phyloP scores from a whole-genome alignment of 2,797 vertebrate species.

The Sitta carolinensis region DNA sequence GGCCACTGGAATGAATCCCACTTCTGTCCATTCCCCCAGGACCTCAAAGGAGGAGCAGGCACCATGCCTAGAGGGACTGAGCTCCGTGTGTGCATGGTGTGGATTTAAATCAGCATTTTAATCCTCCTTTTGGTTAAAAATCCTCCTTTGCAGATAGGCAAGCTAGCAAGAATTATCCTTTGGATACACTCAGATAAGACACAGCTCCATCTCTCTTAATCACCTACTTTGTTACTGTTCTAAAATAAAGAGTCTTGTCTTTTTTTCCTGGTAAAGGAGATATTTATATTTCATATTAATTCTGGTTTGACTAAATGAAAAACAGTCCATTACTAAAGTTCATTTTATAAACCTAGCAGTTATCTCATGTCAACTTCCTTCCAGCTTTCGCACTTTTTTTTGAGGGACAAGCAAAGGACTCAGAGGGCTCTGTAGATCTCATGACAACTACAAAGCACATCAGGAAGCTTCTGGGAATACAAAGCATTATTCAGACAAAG shows the following conservation, averaged over 20 bases:
- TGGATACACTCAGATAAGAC: not conserved
- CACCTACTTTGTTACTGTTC: not conserved
- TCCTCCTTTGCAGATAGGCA: not conserved
- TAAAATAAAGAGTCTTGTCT: not conserved
- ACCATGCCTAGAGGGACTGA: slow-evolving; percentile 13
- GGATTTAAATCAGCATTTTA: slow-evolving; percentile 35
- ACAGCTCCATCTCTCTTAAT: not conserved
- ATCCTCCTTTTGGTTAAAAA: not conserved
- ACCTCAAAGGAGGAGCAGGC: slow-evolving; percentile 2
- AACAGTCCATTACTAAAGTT: not conserved
- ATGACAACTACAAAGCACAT: not conserved
- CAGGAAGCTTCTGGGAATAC: not conserved
- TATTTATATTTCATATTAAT: not conserved
- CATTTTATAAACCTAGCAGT: not conserved
- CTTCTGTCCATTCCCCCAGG: not conserved
- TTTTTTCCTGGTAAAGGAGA: not conserved
- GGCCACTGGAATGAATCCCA: slow-evolving; percentile 10
- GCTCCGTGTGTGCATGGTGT: not conserved
- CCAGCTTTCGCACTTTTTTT: not conserved
- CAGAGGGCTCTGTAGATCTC: not conserved
- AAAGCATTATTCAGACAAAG: slow-evolving; percentile 1
- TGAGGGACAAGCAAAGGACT: not conserved
- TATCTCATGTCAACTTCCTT: not conserved
- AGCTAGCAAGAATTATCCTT: not conserved
- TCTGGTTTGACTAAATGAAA: not conserved